Evolutionary conservation across 2,113 vertebrate genomes (phyloP).

Genomic region (Crocuta crocuta): DNA sequence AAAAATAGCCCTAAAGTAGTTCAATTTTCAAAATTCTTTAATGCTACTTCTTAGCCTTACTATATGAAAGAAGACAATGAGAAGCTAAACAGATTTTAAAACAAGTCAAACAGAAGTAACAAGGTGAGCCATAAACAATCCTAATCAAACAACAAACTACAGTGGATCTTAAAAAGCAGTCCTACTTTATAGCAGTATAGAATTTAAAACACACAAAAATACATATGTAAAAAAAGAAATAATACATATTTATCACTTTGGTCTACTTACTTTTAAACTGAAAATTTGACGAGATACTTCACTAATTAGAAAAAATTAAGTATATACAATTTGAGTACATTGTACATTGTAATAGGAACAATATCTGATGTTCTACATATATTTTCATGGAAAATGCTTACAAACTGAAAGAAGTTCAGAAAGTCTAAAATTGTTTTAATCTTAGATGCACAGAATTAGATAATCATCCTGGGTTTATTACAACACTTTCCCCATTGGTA

Average conservation of each 20-base stretch:
- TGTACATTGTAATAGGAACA: background rate
- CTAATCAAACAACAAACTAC: constrained; percentile 12
- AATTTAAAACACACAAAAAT: constrained; percentile 52
- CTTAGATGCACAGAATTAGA: background rate
- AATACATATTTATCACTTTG: constrained; percentile 6
- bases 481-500: background rate
- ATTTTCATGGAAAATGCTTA: background rate
- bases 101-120: constrained; percentile 49
- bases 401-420: background rate
- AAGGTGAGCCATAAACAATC: background rate
- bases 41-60: constrained; percentile 39
- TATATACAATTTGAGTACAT: background rate
- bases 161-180: constrained; percentile 21
- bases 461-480: background rate
- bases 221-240: background rate
- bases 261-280: constrained; percentile 8
- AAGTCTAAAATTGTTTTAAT: constrained; percentile 41
- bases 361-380: background rate
- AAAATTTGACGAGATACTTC: constrained; percentile 20
- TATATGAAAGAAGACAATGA: constrained; percentile 35
- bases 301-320: constrained; percentile 49
- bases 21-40: constrained; percentile 66
- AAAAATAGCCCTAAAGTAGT: constrained; percentile 53
- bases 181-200: background rate
- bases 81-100: constrained; percentile 38